Evolutionary conservation across 2,888 invertebrate species (phyloP).

Genomic region (Aphelenchoides bicaudatus): DNA sequence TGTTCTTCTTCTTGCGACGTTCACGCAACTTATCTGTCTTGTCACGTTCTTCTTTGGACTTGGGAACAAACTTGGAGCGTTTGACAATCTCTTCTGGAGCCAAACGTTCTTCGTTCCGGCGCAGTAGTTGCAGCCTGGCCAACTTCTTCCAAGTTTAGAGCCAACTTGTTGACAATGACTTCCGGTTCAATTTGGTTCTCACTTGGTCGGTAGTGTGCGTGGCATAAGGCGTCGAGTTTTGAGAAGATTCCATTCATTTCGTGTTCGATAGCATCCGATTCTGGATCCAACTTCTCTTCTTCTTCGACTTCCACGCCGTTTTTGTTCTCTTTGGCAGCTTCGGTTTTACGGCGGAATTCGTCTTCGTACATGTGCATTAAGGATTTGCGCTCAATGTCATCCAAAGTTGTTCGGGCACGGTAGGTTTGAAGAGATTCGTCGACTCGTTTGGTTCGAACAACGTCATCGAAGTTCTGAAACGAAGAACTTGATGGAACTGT

Average conservation of each 20-base stretch:
- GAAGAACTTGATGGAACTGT: too few relatives aligned
- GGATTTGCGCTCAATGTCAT: conserved; percentile 88
- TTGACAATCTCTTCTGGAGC: conserved; percentile 53
- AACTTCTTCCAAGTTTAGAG: conserved; percentile 89
- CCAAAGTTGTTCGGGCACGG: conserved; percentile 78
- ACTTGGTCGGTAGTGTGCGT: conserved; percentile 84
- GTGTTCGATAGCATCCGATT: conserved; percentile 75
- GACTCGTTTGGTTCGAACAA: conserved; percentile 79
- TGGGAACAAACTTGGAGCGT: conserved; percentile 63
- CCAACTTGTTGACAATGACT: conserved; percentile 83
- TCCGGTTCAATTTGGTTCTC: conserved; percentile 69
- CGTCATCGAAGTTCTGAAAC: conserved; percentile 83
- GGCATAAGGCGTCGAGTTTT: conserved; percentile 84
- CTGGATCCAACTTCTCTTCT: conserved; percentile 67
- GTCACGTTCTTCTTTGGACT: conserved; percentile 76
- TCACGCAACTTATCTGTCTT: conserved; percentile 83
- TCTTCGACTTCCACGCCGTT: conserved; percentile 66
- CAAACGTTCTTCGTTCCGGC: conserved; percentile 39
- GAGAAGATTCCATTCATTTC: conserved; percentile 75
- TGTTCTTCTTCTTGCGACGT: conserved; percentile 79
- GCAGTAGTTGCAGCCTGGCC: conserved; percentile 73
- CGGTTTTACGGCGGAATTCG: conserved; percentile 59
- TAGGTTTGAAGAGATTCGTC: conserved; percentile 77
- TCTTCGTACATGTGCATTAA: conserved; percentile 87
- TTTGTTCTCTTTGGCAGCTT: too few relatives aligned